phyloP scores from a whole-genome alignment of 1,140 invertebrate genomes.

The Drosophila truncata region DNA sequence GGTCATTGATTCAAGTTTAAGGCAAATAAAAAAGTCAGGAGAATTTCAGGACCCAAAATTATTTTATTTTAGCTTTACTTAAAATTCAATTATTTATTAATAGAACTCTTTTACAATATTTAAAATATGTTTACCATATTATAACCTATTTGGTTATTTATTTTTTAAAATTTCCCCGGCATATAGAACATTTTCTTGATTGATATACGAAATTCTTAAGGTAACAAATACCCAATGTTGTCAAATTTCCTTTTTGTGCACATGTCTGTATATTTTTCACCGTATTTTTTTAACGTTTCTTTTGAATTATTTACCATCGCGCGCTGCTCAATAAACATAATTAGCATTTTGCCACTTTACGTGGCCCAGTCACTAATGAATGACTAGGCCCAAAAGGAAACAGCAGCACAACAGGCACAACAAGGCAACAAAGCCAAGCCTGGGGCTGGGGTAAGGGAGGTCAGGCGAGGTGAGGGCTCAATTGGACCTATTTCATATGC shows the following conservation, averaged over 20 bases:
- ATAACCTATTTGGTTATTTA: neutral
- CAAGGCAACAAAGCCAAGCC: conserved; percentile 10
- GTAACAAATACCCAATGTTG: neutral
- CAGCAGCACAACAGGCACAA: conserved; percentile 2
- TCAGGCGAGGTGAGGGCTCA: conserved; percentile 2
- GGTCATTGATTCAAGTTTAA: too few species aligned
- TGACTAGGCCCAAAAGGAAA: conserved; percentile 62
- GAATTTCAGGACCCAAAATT: neutral
- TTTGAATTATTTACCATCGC: conserved; percentile 50
- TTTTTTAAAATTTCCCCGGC: neutral
- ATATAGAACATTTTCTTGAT: neutral
- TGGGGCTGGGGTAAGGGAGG: neutral
- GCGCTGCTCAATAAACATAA: conserved; percentile 78
- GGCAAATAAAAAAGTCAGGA: neutral
- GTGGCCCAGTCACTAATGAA: conserved; percentile 73
- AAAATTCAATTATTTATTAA: too few species aligned
- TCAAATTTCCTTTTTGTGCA: conserved; percentile 12
- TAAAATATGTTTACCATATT: too few species aligned
- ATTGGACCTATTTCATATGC: conserved; percentile 66
- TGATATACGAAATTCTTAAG: neutral
- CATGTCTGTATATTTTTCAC: conserved; percentile 16
- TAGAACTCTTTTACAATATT: too few species aligned
- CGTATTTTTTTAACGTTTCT: conserved; percentile 19
- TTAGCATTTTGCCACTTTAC: conserved; percentile 80
- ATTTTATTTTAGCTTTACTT: too few species aligned